Evolutionary conservation across 2,888 invertebrate species (phyloP).

Genomic region (Timema cristinae): DNA sequence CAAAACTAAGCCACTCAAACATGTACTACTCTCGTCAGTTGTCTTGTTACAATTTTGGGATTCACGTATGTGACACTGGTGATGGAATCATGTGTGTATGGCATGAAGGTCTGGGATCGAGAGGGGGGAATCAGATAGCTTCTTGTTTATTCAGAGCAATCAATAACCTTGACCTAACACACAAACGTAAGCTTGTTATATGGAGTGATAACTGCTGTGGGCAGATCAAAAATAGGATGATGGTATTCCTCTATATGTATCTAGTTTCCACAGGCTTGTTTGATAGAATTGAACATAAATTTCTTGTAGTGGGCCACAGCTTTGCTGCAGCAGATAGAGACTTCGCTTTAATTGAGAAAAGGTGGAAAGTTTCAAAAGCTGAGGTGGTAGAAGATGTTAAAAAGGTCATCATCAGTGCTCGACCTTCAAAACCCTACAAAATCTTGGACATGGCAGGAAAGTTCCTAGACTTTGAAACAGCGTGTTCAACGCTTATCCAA

Average conservation of each 20-base stretch:
- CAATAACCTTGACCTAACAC: background rate
- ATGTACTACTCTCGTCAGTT: slow-evolving; percentile 39
- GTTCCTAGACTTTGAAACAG: background rate
- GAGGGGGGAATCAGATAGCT: slow-evolving; percentile 35
- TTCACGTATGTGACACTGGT: slow-evolving; percentile 33
- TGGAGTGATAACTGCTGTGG: slow-evolving; percentile 18
- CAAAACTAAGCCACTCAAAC: slow-evolving; percentile 35
- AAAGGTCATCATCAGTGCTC: slow-evolving; percentile 5
- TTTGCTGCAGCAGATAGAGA: slow-evolving; percentile 31
- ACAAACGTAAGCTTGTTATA: slow-evolving; percentile 6
- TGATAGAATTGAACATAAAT: slow-evolving; percentile 20
- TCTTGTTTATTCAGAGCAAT: slow-evolving; percentile 29
- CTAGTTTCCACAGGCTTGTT: slow-evolving; percentile 21
- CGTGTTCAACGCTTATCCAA: background rate
- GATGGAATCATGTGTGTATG: slow-evolving; percentile 34
- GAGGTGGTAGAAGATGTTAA: slow-evolving; percentile 6
- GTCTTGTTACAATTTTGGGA: slow-evolving; percentile 34
- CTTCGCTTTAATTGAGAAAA: slow-evolving; percentile 32
- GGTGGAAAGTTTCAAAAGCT: slow-evolving; percentile 24
- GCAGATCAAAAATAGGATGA: slow-evolving; percentile 19
- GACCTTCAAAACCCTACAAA: slow-evolving; percentile 6
- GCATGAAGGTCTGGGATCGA: slow-evolving; percentile 34
- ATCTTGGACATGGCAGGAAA: background rate
- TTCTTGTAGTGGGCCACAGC: slow-evolving; percentile 32
- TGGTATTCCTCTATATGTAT: slow-evolving; percentile 14